Conservation (phyloP, 2,888 invertebrate species). For the Heliconius charithonia region DNA sequence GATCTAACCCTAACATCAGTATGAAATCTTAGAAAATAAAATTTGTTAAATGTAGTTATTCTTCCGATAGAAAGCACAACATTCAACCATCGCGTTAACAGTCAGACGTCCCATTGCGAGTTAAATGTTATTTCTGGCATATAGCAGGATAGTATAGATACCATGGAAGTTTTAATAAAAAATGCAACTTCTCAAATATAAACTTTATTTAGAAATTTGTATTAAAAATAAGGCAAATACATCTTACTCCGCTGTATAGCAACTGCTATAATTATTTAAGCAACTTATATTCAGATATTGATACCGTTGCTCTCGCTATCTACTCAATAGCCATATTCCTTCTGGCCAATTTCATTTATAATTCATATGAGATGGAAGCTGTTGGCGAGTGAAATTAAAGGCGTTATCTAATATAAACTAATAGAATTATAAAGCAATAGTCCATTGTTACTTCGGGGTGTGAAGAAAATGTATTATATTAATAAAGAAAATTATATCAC, state of each 20-base stretch:
- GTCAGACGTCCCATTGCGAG: no score
- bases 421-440: background rate
- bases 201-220: background rate
- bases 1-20: background rate
- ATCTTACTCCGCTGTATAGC: background rate
- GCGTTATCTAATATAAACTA: background rate
- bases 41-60: no score
- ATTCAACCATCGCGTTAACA: no score
- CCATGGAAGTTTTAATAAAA: background rate
- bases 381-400: background rate
- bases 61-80: no score
- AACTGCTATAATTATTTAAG: conserved; percentile 14
- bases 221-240: background rate
- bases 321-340: conserved; percentile 3
- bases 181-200: background rate
- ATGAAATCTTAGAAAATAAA: no score
- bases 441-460: background rate
- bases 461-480: background rate
- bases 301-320: conserved; percentile 2
- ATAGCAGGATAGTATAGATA: no score
- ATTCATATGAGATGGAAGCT: background rate
- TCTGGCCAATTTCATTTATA: conserved; percentile 22
- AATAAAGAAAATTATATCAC: no score
- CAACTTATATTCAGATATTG: conserved; percentile 16
- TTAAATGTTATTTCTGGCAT: no score